Evolutionary conservation across 2,113 vertebrate species (phyloP).

Genomic region (Phodopus roborovskii): DNA sequence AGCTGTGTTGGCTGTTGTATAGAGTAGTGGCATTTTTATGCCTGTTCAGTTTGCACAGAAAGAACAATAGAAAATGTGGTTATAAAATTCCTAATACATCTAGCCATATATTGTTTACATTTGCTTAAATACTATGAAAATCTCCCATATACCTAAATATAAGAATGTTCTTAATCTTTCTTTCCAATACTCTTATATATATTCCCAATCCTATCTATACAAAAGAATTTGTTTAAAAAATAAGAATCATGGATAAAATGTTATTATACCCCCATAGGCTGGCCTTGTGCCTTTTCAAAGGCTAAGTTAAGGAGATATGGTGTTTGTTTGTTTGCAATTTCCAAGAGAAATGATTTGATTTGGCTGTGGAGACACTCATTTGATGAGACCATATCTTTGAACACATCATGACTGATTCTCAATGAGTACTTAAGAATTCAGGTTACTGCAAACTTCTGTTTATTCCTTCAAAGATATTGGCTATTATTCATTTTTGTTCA

Average conservation of each 20-base stretch:
- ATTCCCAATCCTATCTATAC: not conserved
- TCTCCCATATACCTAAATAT: not conserved
- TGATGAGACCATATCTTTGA: constrained; percentile 58
- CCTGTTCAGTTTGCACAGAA: not conserved
- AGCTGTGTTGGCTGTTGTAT: not conserved
- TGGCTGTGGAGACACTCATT: constrained; percentile 29
- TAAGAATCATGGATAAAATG: not conserved
- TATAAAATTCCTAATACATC: not conserved
- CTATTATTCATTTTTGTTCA: constrained; percentile 62
- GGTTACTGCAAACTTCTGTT: constrained; percentile 55
- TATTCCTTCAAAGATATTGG: constrained; percentile 18
- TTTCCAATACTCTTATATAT: not conserved
- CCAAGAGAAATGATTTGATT: constrained; percentile 48
- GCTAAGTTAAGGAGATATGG: constrained; percentile 38
- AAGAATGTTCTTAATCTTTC: not conserved
- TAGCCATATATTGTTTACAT: not conserved
- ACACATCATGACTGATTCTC: not conserved
- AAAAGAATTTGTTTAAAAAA: constrained; percentile 11
- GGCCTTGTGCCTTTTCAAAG: constrained; percentile 24
- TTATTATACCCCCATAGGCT: not conserved
- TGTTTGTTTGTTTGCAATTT: not conserved
- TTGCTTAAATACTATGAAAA: not conserved
- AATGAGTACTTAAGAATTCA: constrained; percentile 15
- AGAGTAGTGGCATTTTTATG: not conserved
- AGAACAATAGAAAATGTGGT: not conserved